A percentile compares a stretch with the other conserved stretches of the same genome.
Conservation (phyloP, 2,113 vertebrate species). For the Oncorhynchus mykiss region DNA sequence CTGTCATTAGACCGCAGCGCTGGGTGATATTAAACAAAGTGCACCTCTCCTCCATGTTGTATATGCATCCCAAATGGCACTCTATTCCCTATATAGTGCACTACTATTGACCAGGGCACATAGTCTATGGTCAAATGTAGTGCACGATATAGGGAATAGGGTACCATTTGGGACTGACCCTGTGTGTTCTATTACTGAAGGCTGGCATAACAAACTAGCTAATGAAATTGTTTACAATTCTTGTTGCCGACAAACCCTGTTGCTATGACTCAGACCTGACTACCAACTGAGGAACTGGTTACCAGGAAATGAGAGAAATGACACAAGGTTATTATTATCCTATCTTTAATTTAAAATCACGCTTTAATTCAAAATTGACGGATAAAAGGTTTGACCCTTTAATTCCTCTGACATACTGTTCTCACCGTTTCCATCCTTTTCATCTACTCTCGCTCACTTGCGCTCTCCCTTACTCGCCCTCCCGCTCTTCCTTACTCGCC, state of each 20-base stretch:
- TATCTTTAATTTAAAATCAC: not conserved
- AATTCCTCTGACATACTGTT: too few relatives aligned
- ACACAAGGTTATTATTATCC: not conserved
- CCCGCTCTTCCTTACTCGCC: too few relatives aligned
- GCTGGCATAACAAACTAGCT: constrained; percentile 33
- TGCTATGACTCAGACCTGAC: constrained; percentile 46
- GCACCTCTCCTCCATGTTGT: not conserved
- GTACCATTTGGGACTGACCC: not conserved
- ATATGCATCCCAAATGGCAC: not conserved
- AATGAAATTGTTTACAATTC: constrained; percentile 76
- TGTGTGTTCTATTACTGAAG: constrained; percentile 66
- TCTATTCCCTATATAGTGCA: too few relatives aligned
- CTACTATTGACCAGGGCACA: too few relatives aligned
- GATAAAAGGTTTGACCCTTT: too few relatives aligned
- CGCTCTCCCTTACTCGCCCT: too few relatives aligned
- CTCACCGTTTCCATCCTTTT: too few relatives aligned
- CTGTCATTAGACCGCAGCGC: constrained; percentile 39
- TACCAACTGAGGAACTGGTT: constrained; percentile 9
- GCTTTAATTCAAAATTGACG: not conserved
- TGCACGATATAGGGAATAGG: too few relatives aligned
- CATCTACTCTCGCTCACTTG: too few relatives aligned
- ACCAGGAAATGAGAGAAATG: constrained; percentile 36
- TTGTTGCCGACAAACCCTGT: constrained; percentile 43
- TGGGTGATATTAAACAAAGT: constrained; percentile 47
- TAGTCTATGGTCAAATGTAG: too few relatives aligned